A percentile compares a stretch with the other conserved stretches of the same genome.
Conservation (phyloP, 1,140 invertebrate genomes). For the Drosophila ambigua region DNA sequence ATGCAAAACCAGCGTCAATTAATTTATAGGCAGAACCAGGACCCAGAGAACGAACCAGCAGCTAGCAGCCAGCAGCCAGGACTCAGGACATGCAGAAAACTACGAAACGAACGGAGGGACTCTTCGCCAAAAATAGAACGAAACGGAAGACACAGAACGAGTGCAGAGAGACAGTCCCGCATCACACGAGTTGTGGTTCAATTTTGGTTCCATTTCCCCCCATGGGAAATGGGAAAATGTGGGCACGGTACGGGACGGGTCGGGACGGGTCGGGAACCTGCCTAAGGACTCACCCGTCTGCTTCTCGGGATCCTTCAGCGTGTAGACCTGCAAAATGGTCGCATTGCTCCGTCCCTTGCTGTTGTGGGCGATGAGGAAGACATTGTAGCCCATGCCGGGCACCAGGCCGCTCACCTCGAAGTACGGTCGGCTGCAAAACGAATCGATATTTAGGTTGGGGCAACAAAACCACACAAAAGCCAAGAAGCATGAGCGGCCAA, state of each 20-base stretch:
- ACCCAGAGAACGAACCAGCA: conserved; percentile 1
- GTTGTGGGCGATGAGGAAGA: conserved; percentile 89
- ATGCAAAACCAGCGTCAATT: conserved; percentile 60
- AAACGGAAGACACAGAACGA: neutral
- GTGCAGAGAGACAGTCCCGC: neutral
- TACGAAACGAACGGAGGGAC: conserved; percentile 42
- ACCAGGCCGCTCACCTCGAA: conserved; percentile 88
- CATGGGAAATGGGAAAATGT: too few relatives aligned
- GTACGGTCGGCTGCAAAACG: conserved; percentile 84
- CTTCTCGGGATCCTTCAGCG: conserved; percentile 91
- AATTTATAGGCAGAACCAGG: conserved; percentile 61
- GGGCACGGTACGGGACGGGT: neutral
- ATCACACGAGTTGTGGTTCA: conserved; percentile 13
- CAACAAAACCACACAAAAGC: conserved; percentile 27
- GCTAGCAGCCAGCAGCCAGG: conserved; percentile 12
- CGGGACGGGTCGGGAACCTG: neutral
- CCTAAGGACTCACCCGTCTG: conserved; percentile 87
- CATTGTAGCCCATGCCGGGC: conserved; percentile 88
- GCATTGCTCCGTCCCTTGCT: conserved; percentile 88
- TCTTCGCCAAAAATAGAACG: neutral
- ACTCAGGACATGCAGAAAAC: conserved; percentile 69
- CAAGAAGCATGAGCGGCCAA: conserved; percentile 31
- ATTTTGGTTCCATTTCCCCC: conserved; percentile 3
- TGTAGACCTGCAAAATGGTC: conserved; percentile 88
- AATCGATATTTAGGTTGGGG: conserved; percentile 64